Evolutionary conservation across 2,888 invertebrate species (phyloP).

Genomic region (Plemyria rubiginata): DNA sequence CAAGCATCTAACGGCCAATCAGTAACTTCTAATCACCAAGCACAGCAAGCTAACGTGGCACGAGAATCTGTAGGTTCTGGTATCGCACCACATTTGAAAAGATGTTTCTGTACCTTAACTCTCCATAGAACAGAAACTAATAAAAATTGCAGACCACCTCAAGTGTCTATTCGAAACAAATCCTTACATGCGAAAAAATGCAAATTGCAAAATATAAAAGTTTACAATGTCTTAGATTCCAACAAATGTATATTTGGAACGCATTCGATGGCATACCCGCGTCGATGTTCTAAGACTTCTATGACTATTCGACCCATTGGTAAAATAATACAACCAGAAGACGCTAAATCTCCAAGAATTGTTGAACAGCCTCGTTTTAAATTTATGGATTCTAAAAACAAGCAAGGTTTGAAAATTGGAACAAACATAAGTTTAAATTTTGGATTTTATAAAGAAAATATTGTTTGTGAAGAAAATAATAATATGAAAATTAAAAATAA

Average conservation of each 20-base stretch:
- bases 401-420: constrained; percentile 43
- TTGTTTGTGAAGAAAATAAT: background rate
- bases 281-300: constrained; percentile 4
- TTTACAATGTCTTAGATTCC: constrained; percentile 30
- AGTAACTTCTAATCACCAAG: constrained; percentile 8
- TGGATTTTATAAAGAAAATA: constrained; percentile 46
- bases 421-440: constrained; percentile 48
- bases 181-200: constrained; percentile 10
- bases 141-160: background rate
- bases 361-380: constrained; percentile 30
- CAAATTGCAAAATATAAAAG: constrained; percentile 4
- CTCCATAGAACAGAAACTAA: constrained; percentile 27
- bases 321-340: constrained; percentile 7
- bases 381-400: constrained; percentile 29
- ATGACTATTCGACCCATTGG: background rate
- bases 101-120: constrained; percentile 48
- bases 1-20: constrained; percentile 11
- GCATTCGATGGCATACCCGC: background rate
- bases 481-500: constrained; percentile 1
- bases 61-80: constrained; percentile 35
- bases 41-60: constrained; percentile 24
- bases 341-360: background rate
- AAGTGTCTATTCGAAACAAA: constrained; percentile 4
- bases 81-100: constrained; percentile 43
- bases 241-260: constrained; percentile 39